phyloP scores from a whole-genome alignment of 2,797 vertebrate genomes.

The Threskiornis aethiopicus region DNA sequence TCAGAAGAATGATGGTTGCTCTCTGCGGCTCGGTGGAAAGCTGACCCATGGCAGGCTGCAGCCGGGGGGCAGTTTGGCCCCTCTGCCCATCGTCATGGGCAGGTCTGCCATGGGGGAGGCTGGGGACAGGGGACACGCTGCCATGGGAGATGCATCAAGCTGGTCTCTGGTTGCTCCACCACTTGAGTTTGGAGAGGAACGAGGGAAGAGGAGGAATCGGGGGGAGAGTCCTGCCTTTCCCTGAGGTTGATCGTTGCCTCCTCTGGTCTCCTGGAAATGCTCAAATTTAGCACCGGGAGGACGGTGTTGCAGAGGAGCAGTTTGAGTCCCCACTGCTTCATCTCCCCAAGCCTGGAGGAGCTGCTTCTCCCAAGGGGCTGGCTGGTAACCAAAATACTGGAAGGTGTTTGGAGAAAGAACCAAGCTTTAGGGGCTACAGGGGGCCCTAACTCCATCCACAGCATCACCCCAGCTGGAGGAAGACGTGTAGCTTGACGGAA shows the following conservation, averaged over 20 bases:
- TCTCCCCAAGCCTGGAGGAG: not conserved
- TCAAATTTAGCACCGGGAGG: rapidly evolving
- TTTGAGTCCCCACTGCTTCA: not conserved
- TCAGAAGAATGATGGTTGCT: not conserved
- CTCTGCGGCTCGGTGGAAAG: not conserved
- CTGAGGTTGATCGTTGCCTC: not conserved
- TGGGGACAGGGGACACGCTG: not conserved
- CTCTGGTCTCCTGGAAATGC: not conserved
- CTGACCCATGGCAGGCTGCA: not conserved
- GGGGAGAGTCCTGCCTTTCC: not conserved
- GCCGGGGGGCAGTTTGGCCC: not conserved
- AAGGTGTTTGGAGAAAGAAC: not conserved
- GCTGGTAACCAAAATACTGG: not conserved
- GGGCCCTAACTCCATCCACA: not conserved
- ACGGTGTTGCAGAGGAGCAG: rapidly evolving
- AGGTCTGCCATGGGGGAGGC: not conserved
- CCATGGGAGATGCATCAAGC: rapidly evolving
- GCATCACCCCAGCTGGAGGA: not conserved
- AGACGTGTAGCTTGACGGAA: rapidly evolving
- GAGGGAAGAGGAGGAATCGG: not conserved
- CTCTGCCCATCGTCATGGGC: rapidly evolving
- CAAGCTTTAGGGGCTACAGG: not conserved
- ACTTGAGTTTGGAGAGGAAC: rapidly evolving
- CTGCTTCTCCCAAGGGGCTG: not conserved
- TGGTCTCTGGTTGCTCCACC: not conserved